These are phyloP conservation scores for Ceraclea dissimilis DNA, from an alignment of 2,888 invertebrate species.

Conservation along the genomic window DNA sequence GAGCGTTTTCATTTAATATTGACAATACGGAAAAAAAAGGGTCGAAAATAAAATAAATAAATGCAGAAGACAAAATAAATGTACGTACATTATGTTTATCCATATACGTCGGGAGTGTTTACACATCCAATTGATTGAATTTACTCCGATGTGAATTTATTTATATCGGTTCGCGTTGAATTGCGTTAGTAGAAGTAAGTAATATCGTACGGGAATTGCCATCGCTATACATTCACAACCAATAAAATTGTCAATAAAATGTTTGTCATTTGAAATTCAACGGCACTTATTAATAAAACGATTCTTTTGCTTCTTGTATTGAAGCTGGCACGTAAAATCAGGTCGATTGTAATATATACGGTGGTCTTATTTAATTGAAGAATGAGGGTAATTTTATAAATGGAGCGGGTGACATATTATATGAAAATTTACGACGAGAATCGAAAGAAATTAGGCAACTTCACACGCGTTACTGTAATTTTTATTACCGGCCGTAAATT, in stretches of 20 bases:
- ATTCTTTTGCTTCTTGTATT: too few relatives aligned
- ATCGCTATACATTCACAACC: not conserved
- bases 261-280: too few relatives aligned
- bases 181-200: not conserved
- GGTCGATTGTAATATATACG: too few relatives aligned
- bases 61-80: not conserved
- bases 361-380: too few relatives aligned
- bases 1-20: not conserved
- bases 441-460: too few relatives aligned
- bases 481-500: too few relatives aligned
- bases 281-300: too few relatives aligned
- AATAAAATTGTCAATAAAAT: not conserved
- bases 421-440: too few relatives aligned
- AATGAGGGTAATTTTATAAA: too few relatives aligned
- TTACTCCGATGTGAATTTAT: constrained; percentile 16
- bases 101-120: not conserved
- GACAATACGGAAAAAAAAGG: not conserved
- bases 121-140: constrained; percentile 24
- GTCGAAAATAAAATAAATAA: not conserved
- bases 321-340: too few relatives aligned
- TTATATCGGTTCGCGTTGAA: constrained; percentile 11
- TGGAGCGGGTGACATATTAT: too few relatives aligned
- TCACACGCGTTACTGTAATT: too few relatives aligned
- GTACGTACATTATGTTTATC: not conserved
- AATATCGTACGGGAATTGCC: not conserved